Evolutionary conservation across 2,888 invertebrate species (phyloP), one percentile per base, ranked within the genome.

Genomic region (Cataglyphis cursor): DNA sequence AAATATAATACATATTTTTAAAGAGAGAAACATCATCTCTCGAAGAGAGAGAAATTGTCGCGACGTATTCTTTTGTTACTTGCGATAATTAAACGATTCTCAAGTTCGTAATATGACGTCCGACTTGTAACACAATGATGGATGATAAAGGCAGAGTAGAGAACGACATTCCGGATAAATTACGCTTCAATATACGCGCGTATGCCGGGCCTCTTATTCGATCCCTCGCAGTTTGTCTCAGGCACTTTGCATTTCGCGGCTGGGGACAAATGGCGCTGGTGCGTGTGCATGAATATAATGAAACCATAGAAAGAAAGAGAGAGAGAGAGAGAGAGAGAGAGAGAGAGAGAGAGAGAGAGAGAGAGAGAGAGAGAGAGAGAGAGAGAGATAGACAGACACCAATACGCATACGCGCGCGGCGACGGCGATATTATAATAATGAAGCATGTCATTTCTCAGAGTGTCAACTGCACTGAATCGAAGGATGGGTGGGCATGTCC

Each of bases 381-480:
- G 48, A 51, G 0, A 48, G 6, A 48, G 4, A 48, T 8, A 48
- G 48, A 51, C 1, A 18, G 48, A 51, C 70, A 81, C 70, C 54
- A 54, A 85, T 48, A 72, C 83, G 85, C 84, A 84, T 85, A 86
- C 88, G 86, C 78, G 85, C 78, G 61, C 51, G 64, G 68, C 83
- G 83, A 74, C 84, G 87, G 86, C 91, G 90, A 91, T 93, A 93
- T 93, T 93, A 93, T 92, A 93, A 93, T 91, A 92, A 93, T 92
- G 93, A 92, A 92, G 92, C 93, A 91, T 92, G 92, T 93, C 94
- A 94, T 94, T 94, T 94, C 93, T 94, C 94, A 94, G 94, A 92
- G 93, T 94, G 94, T 94, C 94, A 94, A 94, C 93, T 94, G 93
- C 94, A 94, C 92, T 92, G 93, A 93, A 93, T 92, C 92, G 92